Evolutionary conservation across 1,140 invertebrate genomes (phyloP).

Genomic region (Latrodectus geometricus): DNA sequence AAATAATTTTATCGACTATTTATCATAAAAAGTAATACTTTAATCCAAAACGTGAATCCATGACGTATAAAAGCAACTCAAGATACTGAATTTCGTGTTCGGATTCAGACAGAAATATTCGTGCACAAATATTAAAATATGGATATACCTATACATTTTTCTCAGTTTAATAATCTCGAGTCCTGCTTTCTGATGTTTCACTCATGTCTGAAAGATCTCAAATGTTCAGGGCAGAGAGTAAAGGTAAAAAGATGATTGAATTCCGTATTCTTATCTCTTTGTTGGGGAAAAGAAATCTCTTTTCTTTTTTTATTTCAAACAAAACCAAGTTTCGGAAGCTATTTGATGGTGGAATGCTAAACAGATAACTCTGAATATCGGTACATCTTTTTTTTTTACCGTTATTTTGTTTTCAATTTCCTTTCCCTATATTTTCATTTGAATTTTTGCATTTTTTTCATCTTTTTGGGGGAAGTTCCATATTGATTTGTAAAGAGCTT

Average conservation of each 20-base stretch:
- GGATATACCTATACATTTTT: background rate
- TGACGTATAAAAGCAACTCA: too few relatives aligned
- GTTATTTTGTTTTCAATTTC: background rate
- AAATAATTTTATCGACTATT: too few relatives aligned
- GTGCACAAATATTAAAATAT: too few relatives aligned
- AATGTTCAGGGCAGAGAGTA: background rate
- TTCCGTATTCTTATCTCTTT: slow-evolving; percentile 5
- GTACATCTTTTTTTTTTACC: slow-evolving; percentile 1
- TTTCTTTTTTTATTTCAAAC: background rate
- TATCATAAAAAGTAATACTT: too few relatives aligned
- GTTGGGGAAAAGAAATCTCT: background rate
- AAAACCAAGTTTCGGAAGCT: slow-evolving; percentile 11
- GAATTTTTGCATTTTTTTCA: background rate
- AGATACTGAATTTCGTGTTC: too few relatives aligned
- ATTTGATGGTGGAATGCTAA: slow-evolving; percentile 40
- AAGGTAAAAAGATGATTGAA: slow-evolving; percentile 1
- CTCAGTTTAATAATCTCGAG: background rate
- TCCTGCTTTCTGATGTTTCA: background rate
- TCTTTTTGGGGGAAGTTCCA: background rate
- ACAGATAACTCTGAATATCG: slow-evolving; percentile 15
- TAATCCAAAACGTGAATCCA: too few relatives aligned
- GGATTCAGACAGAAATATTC: too few relatives aligned
- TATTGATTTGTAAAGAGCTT: too few relatives aligned
- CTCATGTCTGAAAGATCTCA: background rate
- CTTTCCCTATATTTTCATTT: slow-evolving; percentile 10